These are phyloP conservation scores for Phoebastria nigripes DNA, from an alignment of 2,797 vertebrate species.

Conservation along the genomic window DNA sequence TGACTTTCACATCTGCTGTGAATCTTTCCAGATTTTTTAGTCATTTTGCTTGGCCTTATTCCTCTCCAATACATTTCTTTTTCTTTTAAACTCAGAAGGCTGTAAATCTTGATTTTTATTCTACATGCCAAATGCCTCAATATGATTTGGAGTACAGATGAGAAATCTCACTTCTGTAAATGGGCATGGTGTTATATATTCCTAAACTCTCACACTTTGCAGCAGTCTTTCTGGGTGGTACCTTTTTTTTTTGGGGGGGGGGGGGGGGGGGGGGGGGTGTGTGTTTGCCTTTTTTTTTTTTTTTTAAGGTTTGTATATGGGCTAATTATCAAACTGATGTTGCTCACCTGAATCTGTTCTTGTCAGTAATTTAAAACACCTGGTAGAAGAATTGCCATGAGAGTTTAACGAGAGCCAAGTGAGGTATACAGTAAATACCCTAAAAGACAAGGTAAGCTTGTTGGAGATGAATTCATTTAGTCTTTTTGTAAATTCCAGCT, in stretches of 20 bases:
- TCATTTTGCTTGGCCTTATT: not conserved
- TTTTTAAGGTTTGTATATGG: not conserved
- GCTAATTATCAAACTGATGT: not conserved
- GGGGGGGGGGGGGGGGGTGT: too few relatives aligned
- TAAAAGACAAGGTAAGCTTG: not conserved
- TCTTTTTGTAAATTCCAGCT: not conserved
- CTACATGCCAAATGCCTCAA: not conserved
- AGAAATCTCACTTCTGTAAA: not conserved
- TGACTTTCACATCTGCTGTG: not conserved
- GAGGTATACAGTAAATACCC: not conserved
- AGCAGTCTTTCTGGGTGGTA: not conserved
- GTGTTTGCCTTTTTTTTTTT: not conserved
- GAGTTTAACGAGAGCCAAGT: not conserved
- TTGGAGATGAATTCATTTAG: not conserved
- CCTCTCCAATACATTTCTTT: not conserved
- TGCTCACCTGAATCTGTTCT: not conserved
- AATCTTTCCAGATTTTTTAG: not conserved
- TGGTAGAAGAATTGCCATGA: not conserved
- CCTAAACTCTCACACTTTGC: not conserved
- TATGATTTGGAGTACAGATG: not conserved
- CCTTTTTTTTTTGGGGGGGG: too few relatives aligned
- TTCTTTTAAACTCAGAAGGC: not conserved
- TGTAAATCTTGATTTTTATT: not conserved
- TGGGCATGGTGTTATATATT: not conserved
- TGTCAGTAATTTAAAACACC: not conserved